phyloP scores from a whole-genome alignment of 1,140 invertebrate species.

The Drosophila elegans region DNA sequence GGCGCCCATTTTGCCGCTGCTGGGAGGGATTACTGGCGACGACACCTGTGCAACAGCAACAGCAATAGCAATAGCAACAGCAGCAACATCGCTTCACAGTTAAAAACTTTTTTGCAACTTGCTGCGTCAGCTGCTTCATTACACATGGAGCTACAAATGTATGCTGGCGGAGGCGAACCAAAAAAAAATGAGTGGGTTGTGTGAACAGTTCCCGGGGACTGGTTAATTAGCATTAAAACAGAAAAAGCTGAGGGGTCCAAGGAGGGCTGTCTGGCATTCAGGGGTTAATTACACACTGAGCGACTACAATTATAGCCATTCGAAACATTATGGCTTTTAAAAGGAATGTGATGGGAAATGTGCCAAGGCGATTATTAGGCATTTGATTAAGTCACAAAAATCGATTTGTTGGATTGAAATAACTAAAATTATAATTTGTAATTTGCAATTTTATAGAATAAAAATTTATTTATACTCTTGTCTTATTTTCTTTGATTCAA shows the following conservation, averaged over 20 bases:
- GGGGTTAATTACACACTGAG: conserved; percentile 32
- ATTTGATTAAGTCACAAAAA: background rate
- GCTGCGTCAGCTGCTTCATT: conserved; percentile 82
- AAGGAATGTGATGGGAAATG: conserved; percentile 19
- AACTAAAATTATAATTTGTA: conserved; percentile 9
- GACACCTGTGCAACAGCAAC: conserved; percentile 67
- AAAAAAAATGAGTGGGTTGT: conserved; percentile 12
- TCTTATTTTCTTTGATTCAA: no score
- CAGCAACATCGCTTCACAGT: conserved; percentile 55
- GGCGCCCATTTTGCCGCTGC: conserved; percentile 49
- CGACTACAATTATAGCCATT: conserved; percentile 31
- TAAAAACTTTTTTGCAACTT: conserved; percentile 74
- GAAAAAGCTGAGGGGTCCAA: conserved; percentile 8
- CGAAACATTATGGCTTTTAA: conserved; percentile 18
- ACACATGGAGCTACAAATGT: conserved; percentile 63
- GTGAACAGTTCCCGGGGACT: background rate
- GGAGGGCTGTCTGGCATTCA: conserved; percentile 8
- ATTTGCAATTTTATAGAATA: background rate
- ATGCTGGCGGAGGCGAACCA: conserved; percentile 24
- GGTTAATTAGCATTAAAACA: conserved; percentile 37
- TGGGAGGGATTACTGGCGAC: conserved; percentile 77
- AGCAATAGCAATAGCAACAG: conserved; percentile 24
- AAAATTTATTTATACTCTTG: no score
- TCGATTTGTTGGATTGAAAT: conserved; percentile 11
- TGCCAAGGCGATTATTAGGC: conserved; percentile 24